These are phyloP conservation scores for Peromyscus polionotus DNA, from an alignment of 2,113 vertebrate genomes.

Conservation along the genomic window DNA sequence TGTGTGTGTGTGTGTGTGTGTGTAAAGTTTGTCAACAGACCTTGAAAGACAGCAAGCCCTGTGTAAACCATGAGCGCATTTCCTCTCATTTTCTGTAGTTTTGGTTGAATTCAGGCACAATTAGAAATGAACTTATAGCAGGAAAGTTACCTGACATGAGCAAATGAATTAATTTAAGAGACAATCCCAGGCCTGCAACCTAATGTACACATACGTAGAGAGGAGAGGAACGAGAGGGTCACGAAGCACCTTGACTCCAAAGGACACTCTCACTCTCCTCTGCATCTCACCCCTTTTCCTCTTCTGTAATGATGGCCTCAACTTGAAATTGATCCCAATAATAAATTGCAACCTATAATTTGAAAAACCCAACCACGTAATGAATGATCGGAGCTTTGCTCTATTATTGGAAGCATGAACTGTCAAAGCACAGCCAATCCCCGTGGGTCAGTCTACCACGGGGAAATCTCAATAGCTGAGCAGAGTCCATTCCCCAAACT, in stretches of 20 bases:
- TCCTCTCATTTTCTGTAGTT: neutral
- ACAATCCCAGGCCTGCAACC: neutral
- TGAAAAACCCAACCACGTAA: neutral
- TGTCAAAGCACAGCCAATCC: neutral
- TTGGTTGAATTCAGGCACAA: neutral
- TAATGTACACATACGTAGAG: neutral
- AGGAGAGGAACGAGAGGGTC: slow-evolving; percentile 14
- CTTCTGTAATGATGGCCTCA: neutral
- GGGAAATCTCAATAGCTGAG: neutral
- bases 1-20: neutral
- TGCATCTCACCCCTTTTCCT: neutral
- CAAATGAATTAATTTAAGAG: neutral
- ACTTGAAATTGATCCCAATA: neutral
- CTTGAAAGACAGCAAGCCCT: neutral
- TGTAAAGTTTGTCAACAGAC: neutral
- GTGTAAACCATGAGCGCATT: neutral
- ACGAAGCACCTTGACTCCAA: neutral
- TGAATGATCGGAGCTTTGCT: neutral
- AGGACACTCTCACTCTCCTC: neutral
- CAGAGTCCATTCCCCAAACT: neutral
- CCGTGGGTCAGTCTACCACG: neutral
- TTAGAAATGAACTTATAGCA: neutral
- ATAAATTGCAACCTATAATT: neutral
- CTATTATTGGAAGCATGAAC: no score
- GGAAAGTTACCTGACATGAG: neutral